These are phyloP conservation scores for Megaleporinus macrocephalus DNA, from an alignment of 2,113 vertebrate species.

Conservation along the genomic window DNA sequence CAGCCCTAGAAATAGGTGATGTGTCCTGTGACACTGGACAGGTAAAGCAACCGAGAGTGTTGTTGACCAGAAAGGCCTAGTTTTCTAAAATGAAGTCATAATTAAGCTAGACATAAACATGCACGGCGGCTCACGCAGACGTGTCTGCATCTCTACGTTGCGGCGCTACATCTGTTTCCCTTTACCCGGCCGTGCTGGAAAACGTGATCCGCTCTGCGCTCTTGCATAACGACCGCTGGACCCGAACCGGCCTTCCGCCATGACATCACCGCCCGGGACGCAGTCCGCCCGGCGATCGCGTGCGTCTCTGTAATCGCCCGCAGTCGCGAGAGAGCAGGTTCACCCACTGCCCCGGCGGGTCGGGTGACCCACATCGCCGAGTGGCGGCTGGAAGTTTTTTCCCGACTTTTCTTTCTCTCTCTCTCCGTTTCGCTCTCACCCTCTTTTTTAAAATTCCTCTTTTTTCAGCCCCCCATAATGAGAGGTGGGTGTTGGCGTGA, in stretches of 20 bases:
- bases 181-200: background rate
- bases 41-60: too few relatives aligned
- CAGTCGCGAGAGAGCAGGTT: background rate
- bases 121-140: background rate
- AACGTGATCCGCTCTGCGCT: slow-evolving; percentile 7
- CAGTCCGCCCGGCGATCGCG: background rate
- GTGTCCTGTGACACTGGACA: too few relatives aligned
- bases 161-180: slow-evolving; percentile 10
- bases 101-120: background rate
- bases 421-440: background rate
- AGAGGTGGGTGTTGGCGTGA: slow-evolving; percentile 76
- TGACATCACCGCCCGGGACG: background rate
- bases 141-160: background rate
- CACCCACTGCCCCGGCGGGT: background rate
- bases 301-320: background rate
- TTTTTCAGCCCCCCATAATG: slow-evolving; percentile 69
- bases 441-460: too few relatives aligned
- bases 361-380: slow-evolving; percentile 30
- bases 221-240: background rate
- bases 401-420: background rate
- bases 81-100: slow-evolving; percentile 8
- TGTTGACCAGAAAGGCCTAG: background rate
- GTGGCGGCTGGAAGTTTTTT: slow-evolving; percentile 43
- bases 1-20: too few relatives aligned
- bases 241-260: background rate